phyloP scores from a whole-genome alignment of 92 coral and sea anemone species.

The Zoanthus sociatus region DNA sequence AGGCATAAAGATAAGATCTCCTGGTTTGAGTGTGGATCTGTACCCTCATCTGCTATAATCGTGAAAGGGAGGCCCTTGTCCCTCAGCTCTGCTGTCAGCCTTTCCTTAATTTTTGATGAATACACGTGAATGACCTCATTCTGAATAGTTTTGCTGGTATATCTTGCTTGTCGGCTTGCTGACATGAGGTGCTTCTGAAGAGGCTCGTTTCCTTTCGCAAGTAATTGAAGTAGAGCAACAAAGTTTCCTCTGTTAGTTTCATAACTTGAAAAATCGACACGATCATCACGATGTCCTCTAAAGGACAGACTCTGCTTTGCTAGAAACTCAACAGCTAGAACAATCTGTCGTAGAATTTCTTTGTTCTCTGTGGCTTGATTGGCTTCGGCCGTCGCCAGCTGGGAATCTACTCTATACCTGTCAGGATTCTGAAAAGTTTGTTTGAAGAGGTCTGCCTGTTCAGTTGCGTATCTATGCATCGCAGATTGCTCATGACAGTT shows the following conservation, averaged over 20 bases:
- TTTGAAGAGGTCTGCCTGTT: constrained; percentile 68
- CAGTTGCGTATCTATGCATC: constrained; percentile 53
- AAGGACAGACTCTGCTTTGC: constrained; percentile 68
- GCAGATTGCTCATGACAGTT: constrained; percentile 61
- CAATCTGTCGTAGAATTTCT: constrained; percentile 60
- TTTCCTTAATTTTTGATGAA: constrained; percentile 55
- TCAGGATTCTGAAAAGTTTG: constrained; percentile 63
- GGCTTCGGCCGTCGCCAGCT: constrained; percentile 60
- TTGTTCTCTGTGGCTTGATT: constrained; percentile 60
- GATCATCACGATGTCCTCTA: constrained; percentile 68
- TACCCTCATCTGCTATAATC: constrained; percentile 60
- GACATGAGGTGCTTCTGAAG: constrained; percentile 64
- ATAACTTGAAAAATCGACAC: constrained; percentile 56
- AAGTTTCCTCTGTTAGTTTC: constrained; percentile 65
- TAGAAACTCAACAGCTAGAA: constrained; percentile 60
- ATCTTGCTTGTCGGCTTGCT: constrained; percentile 53
- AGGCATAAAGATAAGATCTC: constrained; percentile 55
- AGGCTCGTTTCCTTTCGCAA: constrained; percentile 62
- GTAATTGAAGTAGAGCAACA: constrained; percentile 60
- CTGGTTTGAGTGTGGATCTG: constrained; percentile 59
- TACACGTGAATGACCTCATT: constrained; percentile 64
- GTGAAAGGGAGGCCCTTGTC: constrained; percentile 44
- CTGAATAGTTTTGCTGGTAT: constrained; percentile 72
- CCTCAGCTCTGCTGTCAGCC: constrained; percentile 64
- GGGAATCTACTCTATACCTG: constrained; percentile 63